Evolutionary conservation across 1,140 invertebrate species (phyloP).

Genomic region (Anagrus nilaparvatae): DNA sequence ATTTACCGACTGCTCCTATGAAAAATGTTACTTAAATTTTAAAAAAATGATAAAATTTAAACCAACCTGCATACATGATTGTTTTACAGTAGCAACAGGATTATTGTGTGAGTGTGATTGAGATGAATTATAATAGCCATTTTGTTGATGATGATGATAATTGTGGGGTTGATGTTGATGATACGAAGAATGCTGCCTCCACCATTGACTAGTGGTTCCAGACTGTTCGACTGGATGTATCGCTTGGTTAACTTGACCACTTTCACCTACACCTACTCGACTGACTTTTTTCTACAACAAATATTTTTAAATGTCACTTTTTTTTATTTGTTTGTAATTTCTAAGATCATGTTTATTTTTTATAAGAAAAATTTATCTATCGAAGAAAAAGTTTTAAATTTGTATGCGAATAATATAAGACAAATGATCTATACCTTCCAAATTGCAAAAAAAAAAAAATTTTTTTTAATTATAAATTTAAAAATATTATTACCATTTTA

Average conservation of each 20-base stretch:
- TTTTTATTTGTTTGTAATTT: conserved; percentile 3
- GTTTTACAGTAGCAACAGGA: conserved; percentile 40
- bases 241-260: conserved; percentile 33
- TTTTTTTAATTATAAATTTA: too few species aligned
- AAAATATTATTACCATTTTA: too few species aligned
- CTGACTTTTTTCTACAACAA: conserved; percentile 42
- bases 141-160: conserved; percentile 25
- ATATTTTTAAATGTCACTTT: conserved; percentile 20
- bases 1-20: too few species aligned
- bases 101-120: conserved; percentile 40
- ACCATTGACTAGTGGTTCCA: conserved; percentile 35
- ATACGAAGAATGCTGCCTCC: conserved; percentile 36
- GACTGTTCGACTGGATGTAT: conserved; percentile 34
- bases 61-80: conserved; percentile 43
- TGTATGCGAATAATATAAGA: too few species aligned
- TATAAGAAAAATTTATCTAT: neutral
- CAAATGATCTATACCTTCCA: too few species aligned
- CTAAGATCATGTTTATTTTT: conserved; percentile 5
- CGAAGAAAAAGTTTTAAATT: neutral
- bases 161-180: conserved; percentile 26
- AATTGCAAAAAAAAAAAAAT: too few species aligned
- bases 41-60: too few species aligned
- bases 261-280: conserved; percentile 37
- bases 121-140: conserved; percentile 37
- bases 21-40: too few species aligned